These are phyloP conservation scores for Bovichtus variegatus DNA, from an alignment of 2,797 vertebrate genomes.

Conservation along the genomic window DNA sequence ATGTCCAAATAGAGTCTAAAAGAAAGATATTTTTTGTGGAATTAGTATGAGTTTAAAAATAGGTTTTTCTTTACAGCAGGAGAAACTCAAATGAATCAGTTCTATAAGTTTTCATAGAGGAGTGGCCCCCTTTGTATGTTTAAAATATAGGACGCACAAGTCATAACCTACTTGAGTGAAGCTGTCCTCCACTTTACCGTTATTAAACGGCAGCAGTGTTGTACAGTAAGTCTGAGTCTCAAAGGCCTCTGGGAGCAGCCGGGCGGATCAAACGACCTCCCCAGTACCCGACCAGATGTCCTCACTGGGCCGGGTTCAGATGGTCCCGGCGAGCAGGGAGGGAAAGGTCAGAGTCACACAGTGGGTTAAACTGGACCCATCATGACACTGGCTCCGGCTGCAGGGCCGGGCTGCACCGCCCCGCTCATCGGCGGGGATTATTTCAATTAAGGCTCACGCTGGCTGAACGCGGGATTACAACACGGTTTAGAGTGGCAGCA, in stretches of 20 bases:
- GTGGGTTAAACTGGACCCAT: slow-evolving; percentile 89
- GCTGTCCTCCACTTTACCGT: neutral
- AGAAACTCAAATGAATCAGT: too few relatives aligned
- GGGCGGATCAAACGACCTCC: slow-evolving; percentile 77
- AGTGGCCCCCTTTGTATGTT: too few relatives aligned
- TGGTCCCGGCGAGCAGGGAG: slow-evolving; percentile 83
- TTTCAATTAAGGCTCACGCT: slow-evolving; percentile 87
- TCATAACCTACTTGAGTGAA: neutral
- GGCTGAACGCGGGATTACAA: slow-evolving; percentile 81
- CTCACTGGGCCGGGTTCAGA: slow-evolving; percentile 81
- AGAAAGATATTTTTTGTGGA: neutral
- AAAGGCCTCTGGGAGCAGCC: slow-evolving; percentile 75
- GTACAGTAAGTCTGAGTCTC: slow-evolving; percentile 58
- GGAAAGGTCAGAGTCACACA: slow-evolving; percentile 88
- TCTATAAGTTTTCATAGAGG: too few relatives aligned
- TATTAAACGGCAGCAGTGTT: slow-evolving; percentile 33
- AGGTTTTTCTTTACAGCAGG: too few relatives aligned
- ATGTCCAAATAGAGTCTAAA: neutral
- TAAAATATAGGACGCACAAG: neutral
- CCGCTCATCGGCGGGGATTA: slow-evolving; percentile 81
- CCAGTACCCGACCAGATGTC: slow-evolving; percentile 84
- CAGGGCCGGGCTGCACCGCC: slow-evolving; percentile 32
- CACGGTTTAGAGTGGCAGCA: slow-evolving; percentile 71
- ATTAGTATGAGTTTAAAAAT: neutral
- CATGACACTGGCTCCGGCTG: slow-evolving; percentile 80